Conservation (phyloP, 2,797 vertebrate genomes). For the Enteromius afrohamiltoni region DNA sequence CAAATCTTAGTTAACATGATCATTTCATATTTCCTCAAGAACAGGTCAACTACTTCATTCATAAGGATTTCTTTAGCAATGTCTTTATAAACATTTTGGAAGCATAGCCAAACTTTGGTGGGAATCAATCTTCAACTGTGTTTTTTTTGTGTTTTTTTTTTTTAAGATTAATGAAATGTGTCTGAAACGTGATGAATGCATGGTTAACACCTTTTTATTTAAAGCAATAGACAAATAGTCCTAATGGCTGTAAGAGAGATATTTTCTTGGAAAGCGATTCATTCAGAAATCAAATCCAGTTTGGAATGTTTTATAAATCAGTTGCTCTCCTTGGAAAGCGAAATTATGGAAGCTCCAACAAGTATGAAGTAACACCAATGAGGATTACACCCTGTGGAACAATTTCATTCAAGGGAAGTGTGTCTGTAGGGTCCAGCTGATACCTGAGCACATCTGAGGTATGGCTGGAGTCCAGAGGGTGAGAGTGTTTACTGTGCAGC, state of each 20-base stretch:
- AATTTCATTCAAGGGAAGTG: background rate
- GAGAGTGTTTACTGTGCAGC: conserved; percentile 99
- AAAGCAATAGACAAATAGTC: too few relatives aligned
- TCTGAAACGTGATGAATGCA: background rate
- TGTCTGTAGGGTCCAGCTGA: conserved; percentile 22
- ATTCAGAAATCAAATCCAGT: background rate
- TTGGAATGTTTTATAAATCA: background rate
- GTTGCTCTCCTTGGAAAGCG: too few relatives aligned
- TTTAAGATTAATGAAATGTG: background rate
- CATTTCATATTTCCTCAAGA: background rate
- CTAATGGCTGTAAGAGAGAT: background rate
- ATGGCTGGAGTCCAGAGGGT: conserved; percentile 98
- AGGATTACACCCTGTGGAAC: background rate
- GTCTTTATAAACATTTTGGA: background rate
- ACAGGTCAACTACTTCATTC: background rate
- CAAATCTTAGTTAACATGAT: background rate
- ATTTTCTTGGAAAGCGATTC: background rate
- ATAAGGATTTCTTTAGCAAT: background rate
- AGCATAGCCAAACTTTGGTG: background rate
- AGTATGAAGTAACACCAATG: background rate
- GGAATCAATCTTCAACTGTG: background rate
- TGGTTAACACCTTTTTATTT: background rate
- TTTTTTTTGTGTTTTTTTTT: background rate
- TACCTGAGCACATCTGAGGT: conserved; percentile 99
- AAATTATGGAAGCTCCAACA: background rate